Evolutionary conservation across 2,797 vertebrate species (phyloP).

Genomic region (Enteromius viviparus): DNA sequence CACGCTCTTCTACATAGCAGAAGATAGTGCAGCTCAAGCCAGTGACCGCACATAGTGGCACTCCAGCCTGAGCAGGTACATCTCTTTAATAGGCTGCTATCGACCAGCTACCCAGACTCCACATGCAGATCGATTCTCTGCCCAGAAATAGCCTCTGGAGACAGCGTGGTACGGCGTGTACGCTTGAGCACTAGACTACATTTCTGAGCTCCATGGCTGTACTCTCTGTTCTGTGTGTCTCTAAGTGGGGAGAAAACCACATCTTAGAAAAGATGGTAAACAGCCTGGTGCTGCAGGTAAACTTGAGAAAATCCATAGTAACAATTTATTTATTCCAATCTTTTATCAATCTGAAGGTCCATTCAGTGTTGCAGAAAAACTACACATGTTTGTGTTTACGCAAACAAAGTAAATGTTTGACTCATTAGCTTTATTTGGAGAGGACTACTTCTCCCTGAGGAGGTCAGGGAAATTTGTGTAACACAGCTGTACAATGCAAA

Average conservation of each 20-base stretch:
- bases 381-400: neutral
- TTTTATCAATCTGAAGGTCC: neutral
- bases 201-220: constrained; percentile 21
- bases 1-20: neutral
- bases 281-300: neutral
- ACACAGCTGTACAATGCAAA: neutral
- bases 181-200: constrained; percentile 12
- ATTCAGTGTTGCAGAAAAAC: constrained; percentile 4
- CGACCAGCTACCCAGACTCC: constrained; percentile 49
- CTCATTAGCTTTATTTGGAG: neutral
- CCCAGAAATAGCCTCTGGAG: constrained; percentile 53
- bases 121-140: constrained; percentile 50
- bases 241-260: neutral
- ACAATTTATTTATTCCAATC: neutral
- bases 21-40: neutral
- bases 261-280: constrained; percentile 21
- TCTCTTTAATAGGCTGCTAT: constrained; percentile 57
- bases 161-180: constrained; percentile 3
- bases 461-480: neutral
- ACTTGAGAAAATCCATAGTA: neutral
- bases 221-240: constrained; percentile 24
- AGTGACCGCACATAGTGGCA: constrained; percentile 35
- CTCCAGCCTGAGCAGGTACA: constrained; percentile 43
- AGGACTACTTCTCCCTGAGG: neutral
- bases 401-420: neutral